Conservation (phyloP, 1,140 invertebrate genomes). For the Drosophila trapezifrons region DNA sequence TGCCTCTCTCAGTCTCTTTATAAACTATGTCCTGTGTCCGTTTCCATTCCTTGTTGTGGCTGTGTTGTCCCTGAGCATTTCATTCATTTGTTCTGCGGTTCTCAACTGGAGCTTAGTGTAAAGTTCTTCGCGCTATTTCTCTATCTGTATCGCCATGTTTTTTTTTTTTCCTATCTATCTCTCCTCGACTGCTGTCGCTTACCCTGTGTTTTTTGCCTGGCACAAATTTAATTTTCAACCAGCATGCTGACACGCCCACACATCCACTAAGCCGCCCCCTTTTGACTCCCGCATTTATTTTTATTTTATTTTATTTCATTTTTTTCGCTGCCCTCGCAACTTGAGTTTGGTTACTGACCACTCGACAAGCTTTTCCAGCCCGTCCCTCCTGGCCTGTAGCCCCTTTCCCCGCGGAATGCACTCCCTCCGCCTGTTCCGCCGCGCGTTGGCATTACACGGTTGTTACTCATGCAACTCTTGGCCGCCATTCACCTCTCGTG, state of each 20-base stretch:
- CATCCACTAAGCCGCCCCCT: background rate
- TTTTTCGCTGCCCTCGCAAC: slow-evolving; percentile 2
- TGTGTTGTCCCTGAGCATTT: slow-evolving; percentile 59
- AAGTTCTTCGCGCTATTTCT: slow-evolving; percentile 22
- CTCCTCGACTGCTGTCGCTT: background rate
- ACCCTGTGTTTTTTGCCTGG: slow-evolving; percentile 30
- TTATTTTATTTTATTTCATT: slow-evolving; percentile 26
- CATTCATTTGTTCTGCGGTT: slow-evolving; percentile 78
- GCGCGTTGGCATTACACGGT: slow-evolving; percentile 64
- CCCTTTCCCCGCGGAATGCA: slow-evolving; percentile 1
- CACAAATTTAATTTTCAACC: slow-evolving; percentile 52
- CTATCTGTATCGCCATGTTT: slow-evolving; percentile 34
- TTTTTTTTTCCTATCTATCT: background rate
- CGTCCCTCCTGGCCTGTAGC: background rate
- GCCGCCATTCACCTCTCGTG: slow-evolving; percentile 50
- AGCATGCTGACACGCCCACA: slow-evolving; percentile 44
- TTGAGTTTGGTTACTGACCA: slow-evolving; percentile 46
- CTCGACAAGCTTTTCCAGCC: slow-evolving; percentile 23
- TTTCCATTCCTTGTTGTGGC: slow-evolving; percentile 44
- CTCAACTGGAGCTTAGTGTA: slow-evolving; percentile 56
- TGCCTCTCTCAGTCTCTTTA: background rate
- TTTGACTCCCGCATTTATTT: slow-evolving; percentile 8
- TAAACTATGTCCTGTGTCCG: slow-evolving; percentile 15
- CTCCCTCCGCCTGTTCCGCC: background rate
- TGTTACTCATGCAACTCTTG: slow-evolving; percentile 73